Evolutionary conservation across 2,888 invertebrate genomes (phyloP), one percentile per base, ranked within the genome.

Genomic region (Rhamphomyia laevipes): DNA sequence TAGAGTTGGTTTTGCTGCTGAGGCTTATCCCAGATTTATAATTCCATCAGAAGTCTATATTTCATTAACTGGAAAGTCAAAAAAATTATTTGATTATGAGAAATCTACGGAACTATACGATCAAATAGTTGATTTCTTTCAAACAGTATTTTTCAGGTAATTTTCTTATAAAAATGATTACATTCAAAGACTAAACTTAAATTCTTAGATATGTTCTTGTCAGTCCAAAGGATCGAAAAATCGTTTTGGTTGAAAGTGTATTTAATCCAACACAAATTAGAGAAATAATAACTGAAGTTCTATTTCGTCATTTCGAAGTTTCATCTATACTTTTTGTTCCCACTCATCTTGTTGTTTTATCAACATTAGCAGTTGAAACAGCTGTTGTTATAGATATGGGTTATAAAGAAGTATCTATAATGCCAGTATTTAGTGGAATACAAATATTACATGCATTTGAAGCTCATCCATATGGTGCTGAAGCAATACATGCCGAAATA

Each of bases 281-380:
- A 51, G 87, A 95, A 62, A 86, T 86, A 0, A 72, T 97, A 11
- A 94, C 94, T 0, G 86, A 86, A 67, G 93, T 91, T 17, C 72
- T 96, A n/a, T 95, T 91, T 65, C 76, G 80, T 49, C 94, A 95
- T 66, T 96, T 87, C 72, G 94, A 95, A 78, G 89, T 85, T 45
- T 78, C 84, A 1, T 84, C 86, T 1, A 75, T 90, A 46, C 70
- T 86, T 60, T 86, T 90, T 73, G 81, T 91, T 30, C 91, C 96
- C 44, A 80, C 82, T 12, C 91, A 94, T 66, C 76, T 96, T 45
- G 82, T 91, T 51, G 78, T 86, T 21, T 77, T 93, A 16, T 78
- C 89, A 46, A 85, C 92, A 1, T 76, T 95, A 55, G 95, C 90
- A 46, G 74, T 85, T 12, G 78, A 81, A 46, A 86, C 86, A 2